These are phyloP conservation scores for Gila orcuttii DNA, from an alignment of 2,113 vertebrate species.

Conservation along the genomic window DNA sequence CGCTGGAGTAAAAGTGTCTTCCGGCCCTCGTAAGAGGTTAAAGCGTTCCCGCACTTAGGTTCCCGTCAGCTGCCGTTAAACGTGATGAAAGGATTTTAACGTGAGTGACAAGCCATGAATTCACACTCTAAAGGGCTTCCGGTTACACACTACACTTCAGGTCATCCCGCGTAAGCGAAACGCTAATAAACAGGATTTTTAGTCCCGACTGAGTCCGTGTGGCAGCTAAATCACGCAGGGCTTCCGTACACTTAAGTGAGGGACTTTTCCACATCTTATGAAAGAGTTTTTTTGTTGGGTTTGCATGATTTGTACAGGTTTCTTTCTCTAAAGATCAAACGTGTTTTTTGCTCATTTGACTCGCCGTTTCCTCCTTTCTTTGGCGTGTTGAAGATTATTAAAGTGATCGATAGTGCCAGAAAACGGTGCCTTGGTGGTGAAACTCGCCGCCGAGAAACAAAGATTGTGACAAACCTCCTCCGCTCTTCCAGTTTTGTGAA, in stretches of 20 bases:
- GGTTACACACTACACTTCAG: conserved; percentile 70
- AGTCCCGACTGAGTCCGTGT: conserved; percentile 66
- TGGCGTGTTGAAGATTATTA: not conserved
- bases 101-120: conserved; percentile 71
- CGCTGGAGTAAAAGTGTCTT: conserved; percentile 68
- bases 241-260: conserved; percentile 74
- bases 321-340: not conserved
- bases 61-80: conserved; percentile 9
- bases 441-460: conserved; percentile 50
- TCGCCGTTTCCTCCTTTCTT: not conserved
- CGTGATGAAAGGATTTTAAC: conserved; percentile 44
- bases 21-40: conserved; percentile 56
- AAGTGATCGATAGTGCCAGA: conserved; percentile 24
- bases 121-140: conserved; percentile 77
- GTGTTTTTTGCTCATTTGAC: no score
- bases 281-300: not conserved
- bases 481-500: conserved; percentile 5
- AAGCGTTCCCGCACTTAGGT: not conserved
- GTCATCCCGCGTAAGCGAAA: conserved; percentile 42
- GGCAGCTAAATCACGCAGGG: conserved; percentile 82
- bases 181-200: conserved; percentile 63
- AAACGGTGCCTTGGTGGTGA: conserved; percentile 69
- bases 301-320: conserved; percentile 26
- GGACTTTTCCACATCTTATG: not conserved
- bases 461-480: conserved; percentile 1